Base-by-base conservation (phyloP, 2,113 vertebrate genomes). In the Ardeotis arabs region DNA sequence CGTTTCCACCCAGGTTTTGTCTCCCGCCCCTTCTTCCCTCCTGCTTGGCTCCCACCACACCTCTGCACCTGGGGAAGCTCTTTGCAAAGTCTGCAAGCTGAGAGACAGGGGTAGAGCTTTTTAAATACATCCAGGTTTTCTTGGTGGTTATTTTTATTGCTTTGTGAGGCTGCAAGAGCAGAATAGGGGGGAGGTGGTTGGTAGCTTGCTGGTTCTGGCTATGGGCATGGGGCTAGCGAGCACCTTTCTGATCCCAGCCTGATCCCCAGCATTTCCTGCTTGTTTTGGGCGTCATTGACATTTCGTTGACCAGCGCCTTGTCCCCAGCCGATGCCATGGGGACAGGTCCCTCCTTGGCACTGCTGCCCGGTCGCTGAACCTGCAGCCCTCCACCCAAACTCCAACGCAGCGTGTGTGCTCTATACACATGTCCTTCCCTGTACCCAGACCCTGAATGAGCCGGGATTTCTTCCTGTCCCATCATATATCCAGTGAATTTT, bases 41-140 rank as follows among this genome's bases (percentile, higher is more conserved):
- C 37, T 9, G 5, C 12, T 39, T 22, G 7, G 33, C 33, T 59
- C 37, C 62, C 4, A 7, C 39, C 3, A 8, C 56, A 10, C 14
- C 39, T 86, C 37, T 37, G 60, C 33, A 3, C 12, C 44, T 28
- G 8, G 75, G 68, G 70, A 31, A 53, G 53, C 50, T 41, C 41
- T 81, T 45, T 24, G 70, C 80, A 41, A 59, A 49, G 31, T 3
- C 63, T 37, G 31, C 41, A 7, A 7, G 0, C 23, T 1, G 18
- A 20, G 73, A 29, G 53, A 19, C 37, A 33, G 70, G 9, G 20
- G 4, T 3, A 70, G 52, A 84, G 60, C 24, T 25, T 59, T 52
- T 4, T 4, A 17, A 29, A 10, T 6, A 5, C 0, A 0, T 23
- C 45, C 17, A 0, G 17, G 1, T 50, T 53, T 29, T 52, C 17